These are phyloP conservation scores for Mirounga angustirostris DNA, from an alignment of 2,113 vertebrate genomes.

Conservation along the genomic window DNA sequence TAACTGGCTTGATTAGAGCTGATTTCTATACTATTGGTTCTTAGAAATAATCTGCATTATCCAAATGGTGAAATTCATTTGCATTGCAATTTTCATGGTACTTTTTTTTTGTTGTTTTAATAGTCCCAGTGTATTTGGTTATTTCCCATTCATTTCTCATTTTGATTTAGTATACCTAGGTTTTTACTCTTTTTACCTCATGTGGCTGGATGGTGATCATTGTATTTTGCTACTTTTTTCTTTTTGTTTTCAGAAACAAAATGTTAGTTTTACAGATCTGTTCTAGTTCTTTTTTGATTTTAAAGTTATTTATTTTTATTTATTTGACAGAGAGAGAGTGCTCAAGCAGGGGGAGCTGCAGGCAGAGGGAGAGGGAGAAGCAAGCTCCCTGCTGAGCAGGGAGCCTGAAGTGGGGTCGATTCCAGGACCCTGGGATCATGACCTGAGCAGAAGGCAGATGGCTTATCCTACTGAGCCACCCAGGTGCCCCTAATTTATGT, in stretches of 20 bases:
- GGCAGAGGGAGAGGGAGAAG: too few species aligned
- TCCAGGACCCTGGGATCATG: too few species aligned
- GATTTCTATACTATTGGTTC: background rate
- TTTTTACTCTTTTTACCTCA: background rate
- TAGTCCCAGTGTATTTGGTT: background rate
- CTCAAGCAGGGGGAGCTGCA: too few species aligned
- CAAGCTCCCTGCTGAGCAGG: too few species aligned
- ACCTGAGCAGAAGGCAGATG: too few species aligned
- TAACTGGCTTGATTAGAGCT: background rate
- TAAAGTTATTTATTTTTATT: background rate
- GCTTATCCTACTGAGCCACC: too few species aligned
- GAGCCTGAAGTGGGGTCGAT: too few species aligned
- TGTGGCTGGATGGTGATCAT: background rate
- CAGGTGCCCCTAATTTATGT: background rate
- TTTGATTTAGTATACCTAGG: background rate
- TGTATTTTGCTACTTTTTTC: background rate
- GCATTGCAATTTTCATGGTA: background rate
- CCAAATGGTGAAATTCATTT: background rate
- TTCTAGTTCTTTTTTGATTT: background rate
- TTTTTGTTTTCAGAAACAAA: background rate
- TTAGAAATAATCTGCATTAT: background rate
- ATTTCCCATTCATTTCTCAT: background rate
- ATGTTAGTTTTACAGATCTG: background rate
- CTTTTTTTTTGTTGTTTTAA: background rate
- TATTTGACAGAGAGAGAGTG: too few species aligned